Evolutionary conservation across 1,140 invertebrate genomes (phyloP).

Genomic region (Lethrus apterus): DNA sequence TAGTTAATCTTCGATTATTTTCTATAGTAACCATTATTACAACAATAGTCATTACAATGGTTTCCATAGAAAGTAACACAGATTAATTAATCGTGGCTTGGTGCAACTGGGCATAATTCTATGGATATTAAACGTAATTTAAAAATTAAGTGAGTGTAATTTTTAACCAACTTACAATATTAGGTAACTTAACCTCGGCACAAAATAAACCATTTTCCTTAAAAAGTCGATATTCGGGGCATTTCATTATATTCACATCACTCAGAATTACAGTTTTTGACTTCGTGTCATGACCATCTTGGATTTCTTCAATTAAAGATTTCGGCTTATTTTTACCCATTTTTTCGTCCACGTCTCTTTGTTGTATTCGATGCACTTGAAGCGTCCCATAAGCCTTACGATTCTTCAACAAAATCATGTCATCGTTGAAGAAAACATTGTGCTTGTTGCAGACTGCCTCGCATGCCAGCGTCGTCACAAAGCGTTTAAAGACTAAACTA

Average conservation of each 20-base stretch:
- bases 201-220: constrained; percentile 36
- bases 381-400: constrained; percentile 62
- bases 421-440: constrained; percentile 55
- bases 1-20: too few species aligned
- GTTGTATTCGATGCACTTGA: constrained; percentile 63
- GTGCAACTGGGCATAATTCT: too few species aligned
- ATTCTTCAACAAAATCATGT: constrained; percentile 51
- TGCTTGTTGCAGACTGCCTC: constrained; percentile 72
- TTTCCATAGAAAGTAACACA: too few species aligned
- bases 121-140: too few species aligned
- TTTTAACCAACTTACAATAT: constrained; percentile 29
- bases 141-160: too few species aligned
- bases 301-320: constrained; percentile 42
- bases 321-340: constrained; percentile 30
- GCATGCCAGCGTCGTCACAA: constrained; percentile 66
- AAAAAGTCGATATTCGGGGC: constrained; percentile 40
- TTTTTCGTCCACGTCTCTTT: constrained; percentile 51
- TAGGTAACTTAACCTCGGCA: constrained; percentile 46
- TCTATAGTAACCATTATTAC: too few species aligned
- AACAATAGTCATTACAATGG: too few species aligned
- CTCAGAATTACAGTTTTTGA: constrained; percentile 34
- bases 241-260: constrained; percentile 21
- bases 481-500: constrained; percentile 62
- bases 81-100: too few species aligned
- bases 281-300: constrained; percentile 28